Evolutionary conservation across 2,888 invertebrate genomes (phyloP).

Genomic region (Tenthredo distinguenda): DNA sequence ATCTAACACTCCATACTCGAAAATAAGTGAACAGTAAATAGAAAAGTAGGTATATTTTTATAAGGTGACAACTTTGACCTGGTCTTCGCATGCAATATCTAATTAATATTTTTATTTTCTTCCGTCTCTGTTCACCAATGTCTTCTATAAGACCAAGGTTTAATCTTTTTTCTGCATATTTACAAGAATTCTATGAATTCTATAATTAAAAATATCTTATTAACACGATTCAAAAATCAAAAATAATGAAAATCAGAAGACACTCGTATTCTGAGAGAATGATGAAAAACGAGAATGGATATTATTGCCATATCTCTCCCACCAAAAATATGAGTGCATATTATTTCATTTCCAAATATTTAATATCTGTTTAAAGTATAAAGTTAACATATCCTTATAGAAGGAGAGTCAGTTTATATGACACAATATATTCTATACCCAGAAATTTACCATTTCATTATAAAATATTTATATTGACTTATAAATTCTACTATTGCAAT

Average conservation of each 20-base stretch:
- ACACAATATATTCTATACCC: slow-evolving; percentile 18
- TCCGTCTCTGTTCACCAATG: background rate
- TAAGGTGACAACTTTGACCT: slow-evolving; percentile 22
- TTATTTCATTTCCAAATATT: background rate
- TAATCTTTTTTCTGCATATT: slow-evolving; percentile 26
- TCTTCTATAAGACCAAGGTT: slow-evolving; percentile 6
- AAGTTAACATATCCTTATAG: background rate
- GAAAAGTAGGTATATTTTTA: slow-evolving; percentile 24
- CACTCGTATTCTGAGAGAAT: background rate
- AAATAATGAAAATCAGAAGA: slow-evolving; percentile 1
- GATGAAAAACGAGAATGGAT: background rate
- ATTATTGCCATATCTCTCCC: slow-evolving; percentile 23
- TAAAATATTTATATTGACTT: slow-evolving; percentile 16
- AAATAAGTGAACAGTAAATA: slow-evolving; percentile 27
- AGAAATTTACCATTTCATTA: slow-evolving; percentile 13
- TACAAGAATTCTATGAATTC: slow-evolving; percentile 32
- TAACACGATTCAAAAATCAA: background rate
- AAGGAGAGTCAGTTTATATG: background rate
- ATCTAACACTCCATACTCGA: background rate
- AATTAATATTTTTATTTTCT: background rate
- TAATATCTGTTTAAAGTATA: slow-evolving; percentile 7
- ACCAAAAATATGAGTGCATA: background rate
- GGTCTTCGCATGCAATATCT: slow-evolving; percentile 15
- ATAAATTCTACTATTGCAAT: slow-evolving; percentile 43
- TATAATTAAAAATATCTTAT: slow-evolving; percentile 16